These are phyloP conservation scores for Poecile montanus DNA, from an alignment of 2,797 vertebrate genomes.

Conservation along the genomic window DNA sequence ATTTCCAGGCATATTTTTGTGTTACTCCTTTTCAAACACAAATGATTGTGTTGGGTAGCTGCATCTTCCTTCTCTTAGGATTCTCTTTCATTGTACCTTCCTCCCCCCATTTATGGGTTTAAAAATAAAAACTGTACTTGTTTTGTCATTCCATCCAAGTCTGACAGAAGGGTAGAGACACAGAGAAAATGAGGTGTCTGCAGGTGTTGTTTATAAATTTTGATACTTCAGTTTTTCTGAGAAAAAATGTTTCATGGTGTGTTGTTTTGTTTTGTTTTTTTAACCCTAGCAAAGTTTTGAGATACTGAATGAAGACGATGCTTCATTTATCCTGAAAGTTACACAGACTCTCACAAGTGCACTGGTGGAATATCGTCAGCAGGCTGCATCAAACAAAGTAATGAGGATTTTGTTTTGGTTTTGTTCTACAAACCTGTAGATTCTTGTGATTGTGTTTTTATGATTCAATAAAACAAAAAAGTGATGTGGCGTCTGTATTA, in stretches of 20 bases:
- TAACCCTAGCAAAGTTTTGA: constrained; percentile 81
- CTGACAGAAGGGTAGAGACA: not conserved
- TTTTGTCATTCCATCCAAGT: not conserved
- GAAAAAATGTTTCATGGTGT: not conserved
- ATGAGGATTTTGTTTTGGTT: not conserved
- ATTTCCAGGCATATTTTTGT: not conserved
- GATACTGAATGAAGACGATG: constrained; percentile 85
- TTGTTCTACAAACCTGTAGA: not conserved
- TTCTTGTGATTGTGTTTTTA: not conserved
- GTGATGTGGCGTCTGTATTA: not conserved
- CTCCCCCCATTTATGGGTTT: not conserved
- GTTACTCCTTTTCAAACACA: not conserved
- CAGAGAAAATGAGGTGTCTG: not conserved
- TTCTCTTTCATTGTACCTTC: not conserved
- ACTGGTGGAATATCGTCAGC: constrained; percentile 86
- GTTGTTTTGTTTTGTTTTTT: not conserved
- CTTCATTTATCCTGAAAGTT: constrained; percentile 87
- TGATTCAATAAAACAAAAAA: not conserved
- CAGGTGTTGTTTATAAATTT: not conserved
- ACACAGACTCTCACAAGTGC: constrained; percentile 86
- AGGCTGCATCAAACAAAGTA: constrained; percentile 71
- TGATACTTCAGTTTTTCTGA: not conserved
- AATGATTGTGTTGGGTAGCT: not conserved
- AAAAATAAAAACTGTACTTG: not conserved
- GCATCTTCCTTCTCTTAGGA: not conserved